Evolutionary conservation across 35 echinoderm and acorn worm species (phyloP).

Genomic region (Stichopus chloronotus): DNA sequence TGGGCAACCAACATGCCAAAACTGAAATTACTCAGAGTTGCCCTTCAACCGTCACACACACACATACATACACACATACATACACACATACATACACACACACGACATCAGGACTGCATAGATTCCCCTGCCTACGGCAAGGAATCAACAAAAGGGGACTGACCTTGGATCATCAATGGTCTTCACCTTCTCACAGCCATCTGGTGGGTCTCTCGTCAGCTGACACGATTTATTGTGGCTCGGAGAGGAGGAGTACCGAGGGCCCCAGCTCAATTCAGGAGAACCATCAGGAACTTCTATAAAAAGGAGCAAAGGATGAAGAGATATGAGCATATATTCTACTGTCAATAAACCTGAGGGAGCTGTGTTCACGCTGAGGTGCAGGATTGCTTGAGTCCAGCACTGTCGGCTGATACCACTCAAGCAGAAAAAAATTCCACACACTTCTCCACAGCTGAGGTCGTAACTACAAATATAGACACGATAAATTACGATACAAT

Average conservation of each 20-base stretch:
- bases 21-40: too few relatives aligned
- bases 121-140: too few relatives aligned
- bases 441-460: too few relatives aligned
- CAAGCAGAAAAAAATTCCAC: background rate
- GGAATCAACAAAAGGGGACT: too few relatives aligned
- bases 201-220: constrained; percentile 90
- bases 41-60: too few relatives aligned
- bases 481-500: too few relatives aligned
- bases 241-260: constrained; percentile 87
- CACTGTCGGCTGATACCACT: background rate
- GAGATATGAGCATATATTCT: background rate
- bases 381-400: background rate
- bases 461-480: too few relatives aligned
- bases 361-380: background rate
- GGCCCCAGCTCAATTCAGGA: constrained; percentile 73
- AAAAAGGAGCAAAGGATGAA: constrained; percentile 11
- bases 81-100: too few relatives aligned
- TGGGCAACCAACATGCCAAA: too few relatives aligned
- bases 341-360: background rate
- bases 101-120: too few relatives aligned
- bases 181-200: constrained; percentile 92
- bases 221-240: constrained; percentile 96
- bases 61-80: too few relatives aligned
- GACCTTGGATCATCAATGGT: constrained; percentile 86
- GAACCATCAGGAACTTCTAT: constrained; percentile 80